These are phyloP conservation scores for Drosophila prolongata DNA, from an alignment of 2,888 invertebrate species.

Conservation along the genomic window DNA sequence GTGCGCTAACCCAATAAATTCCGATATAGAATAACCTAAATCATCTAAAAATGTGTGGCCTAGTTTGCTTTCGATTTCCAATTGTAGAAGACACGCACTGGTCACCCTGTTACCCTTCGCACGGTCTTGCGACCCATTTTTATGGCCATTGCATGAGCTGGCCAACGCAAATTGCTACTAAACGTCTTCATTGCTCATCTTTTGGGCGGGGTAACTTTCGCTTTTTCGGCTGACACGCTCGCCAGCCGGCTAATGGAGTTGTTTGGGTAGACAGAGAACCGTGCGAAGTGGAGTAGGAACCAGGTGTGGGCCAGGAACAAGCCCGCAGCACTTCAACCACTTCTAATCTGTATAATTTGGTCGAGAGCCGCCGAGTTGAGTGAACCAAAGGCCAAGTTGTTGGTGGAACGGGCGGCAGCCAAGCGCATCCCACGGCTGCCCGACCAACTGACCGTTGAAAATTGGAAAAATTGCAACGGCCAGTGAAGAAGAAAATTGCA, in stretches of 20 bases:
- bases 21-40: too few relatives aligned
- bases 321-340: slow-evolving; percentile 58
- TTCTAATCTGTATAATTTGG: slow-evolving; percentile 74
- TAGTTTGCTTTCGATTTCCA: slow-evolving; percentile 13
- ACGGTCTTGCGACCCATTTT: slow-evolving; percentile 51
- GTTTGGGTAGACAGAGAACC: slow-evolving; percentile 46
- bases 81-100: slow-evolving; percentile 9
- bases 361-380: slow-evolving; percentile 40
- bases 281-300: slow-evolving; percentile 48
- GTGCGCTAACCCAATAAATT: too few relatives aligned
- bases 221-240: slow-evolving; percentile 56
- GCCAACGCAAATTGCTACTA: slow-evolving; percentile 48
- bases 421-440: slow-evolving; percentile 62
- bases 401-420: slow-evolving; percentile 39
- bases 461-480: slow-evolving; percentile 75
- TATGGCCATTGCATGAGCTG: slow-evolving; percentile 41
- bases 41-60: neutral
- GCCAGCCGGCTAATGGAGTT: slow-evolving; percentile 53
- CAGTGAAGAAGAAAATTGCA: slow-evolving; percentile 82
- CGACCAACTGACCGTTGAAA: slow-evolving; percentile 81
- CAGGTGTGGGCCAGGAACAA: slow-evolving; percentile 65
- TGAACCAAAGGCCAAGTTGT: slow-evolving; percentile 31
- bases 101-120: slow-evolving; percentile 31
- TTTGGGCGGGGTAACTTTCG: slow-evolving; percentile 62
- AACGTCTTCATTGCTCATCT: slow-evolving; percentile 38